A percentile compares a stretch with the other conserved stretches of the same genome.
Evolutionary conservation across 35 echinoderm and acorn worm genomes (phyloP).

Genomic region (Apostichopus californicus): DNA sequence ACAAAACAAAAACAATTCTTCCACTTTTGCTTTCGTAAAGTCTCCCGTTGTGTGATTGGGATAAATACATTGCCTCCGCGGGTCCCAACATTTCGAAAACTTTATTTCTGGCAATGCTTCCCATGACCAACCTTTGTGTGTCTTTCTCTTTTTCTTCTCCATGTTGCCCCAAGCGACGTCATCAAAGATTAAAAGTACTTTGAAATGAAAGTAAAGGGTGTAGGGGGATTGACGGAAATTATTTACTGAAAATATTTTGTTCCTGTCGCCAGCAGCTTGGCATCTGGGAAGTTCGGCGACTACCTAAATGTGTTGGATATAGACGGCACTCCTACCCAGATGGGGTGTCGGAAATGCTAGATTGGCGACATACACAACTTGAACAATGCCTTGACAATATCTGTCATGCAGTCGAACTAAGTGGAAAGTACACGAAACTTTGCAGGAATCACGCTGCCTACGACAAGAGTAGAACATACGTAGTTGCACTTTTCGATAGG

Average conservation of each 20-base stretch:
- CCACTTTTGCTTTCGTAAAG: too few relatives aligned
- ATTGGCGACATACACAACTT: conserved; percentile 38
- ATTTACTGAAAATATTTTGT: neutral
- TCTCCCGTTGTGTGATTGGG: too few relatives aligned
- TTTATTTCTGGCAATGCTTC: too few relatives aligned
- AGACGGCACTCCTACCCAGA: neutral
- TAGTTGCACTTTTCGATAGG: conserved; percentile 37
- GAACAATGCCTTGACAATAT: conserved; percentile 33
- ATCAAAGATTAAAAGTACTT: neutral
- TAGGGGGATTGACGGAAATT: neutral
- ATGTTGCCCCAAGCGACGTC: neutral
- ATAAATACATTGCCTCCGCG: too few relatives aligned
- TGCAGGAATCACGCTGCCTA: neutral
- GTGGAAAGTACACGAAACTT: conserved; percentile 13
- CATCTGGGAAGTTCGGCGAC: conserved; percentile 22
- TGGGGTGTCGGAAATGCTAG: conserved; percentile 40
- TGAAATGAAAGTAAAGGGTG: neutral
- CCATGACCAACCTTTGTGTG: too few relatives aligned
- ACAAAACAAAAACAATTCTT: too few relatives aligned
- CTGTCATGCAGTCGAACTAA: neutral
- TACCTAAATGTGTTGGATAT: neutral
- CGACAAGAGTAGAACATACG: conserved; percentile 25
- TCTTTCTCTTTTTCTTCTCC: neutral
- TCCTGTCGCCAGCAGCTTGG: conserved; percentile 23
- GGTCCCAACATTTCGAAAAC: too few relatives aligned